Percentiles rank a stretch among this genome's conserved stretches.
These are phyloP conservation scores for Amniataba percoides DNA, from an alignment of 2,797 vertebrate species.

Conservation along the genomic window DNA sequence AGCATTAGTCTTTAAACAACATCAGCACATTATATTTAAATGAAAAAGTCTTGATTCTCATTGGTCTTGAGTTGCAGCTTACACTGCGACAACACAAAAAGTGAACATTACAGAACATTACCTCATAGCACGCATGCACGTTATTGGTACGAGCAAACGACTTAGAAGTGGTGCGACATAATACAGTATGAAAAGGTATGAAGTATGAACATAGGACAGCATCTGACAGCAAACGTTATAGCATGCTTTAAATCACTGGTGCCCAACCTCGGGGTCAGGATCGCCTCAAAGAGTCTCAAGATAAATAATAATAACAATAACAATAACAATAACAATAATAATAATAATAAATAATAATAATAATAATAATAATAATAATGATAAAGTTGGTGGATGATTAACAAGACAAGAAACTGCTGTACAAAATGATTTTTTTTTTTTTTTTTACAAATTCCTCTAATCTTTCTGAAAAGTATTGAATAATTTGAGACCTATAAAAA, in stretches of 20 bases:
- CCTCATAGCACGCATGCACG: not conserved
- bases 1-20: conserved; percentile 19
- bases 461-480: not conserved
- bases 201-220: conserved; percentile 31
- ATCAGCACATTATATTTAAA: not conserved
- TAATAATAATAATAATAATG: too few species aligned
- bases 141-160: conserved; percentile 9
- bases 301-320: too few species aligned
- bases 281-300: not conserved
- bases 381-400: too few species aligned
- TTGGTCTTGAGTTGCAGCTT: conserved; percentile 5
- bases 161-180: not conserved
- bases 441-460: too few species aligned
- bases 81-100: not conserved
- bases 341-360: too few species aligned
- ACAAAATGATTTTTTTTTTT: not conserved
- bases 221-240: conserved; percentile 18
- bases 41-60: not conserved
- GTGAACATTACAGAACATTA: conserved; percentile 23
- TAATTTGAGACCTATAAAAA: not conserved
- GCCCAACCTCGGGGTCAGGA: not conserved
- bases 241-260: conserved; percentile 1
- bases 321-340: too few species aligned
- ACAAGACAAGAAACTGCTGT: not conserved
- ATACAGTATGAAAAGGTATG: conserved; percentile 23